phyloP scores from a whole-genome alignment of 2,113 vertebrate genomes.

The Thunnus maccoyii region DNA sequence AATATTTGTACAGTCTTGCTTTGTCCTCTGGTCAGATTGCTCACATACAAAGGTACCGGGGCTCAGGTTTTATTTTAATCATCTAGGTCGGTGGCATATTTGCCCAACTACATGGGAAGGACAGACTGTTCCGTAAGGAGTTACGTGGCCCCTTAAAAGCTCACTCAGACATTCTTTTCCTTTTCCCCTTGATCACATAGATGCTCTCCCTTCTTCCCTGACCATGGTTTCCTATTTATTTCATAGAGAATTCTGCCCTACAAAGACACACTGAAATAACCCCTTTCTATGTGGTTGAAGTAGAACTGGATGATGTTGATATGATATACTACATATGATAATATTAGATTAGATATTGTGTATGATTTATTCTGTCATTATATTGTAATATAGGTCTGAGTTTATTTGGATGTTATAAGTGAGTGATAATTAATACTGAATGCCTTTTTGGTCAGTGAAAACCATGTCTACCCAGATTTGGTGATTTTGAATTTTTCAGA shows the following conservation, averaged over 20 bases:
- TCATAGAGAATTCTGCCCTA: not conserved
- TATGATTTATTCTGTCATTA: not conserved
- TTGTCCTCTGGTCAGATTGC: conserved; percentile 66
- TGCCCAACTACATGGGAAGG: conserved; percentile 79
- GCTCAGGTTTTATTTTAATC: conserved; percentile 84
- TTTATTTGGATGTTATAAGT: not conserved
- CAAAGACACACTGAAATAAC: not conserved
- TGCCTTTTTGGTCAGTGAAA: not conserved
- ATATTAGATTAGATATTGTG: not conserved
- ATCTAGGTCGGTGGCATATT: conserved; percentile 83
- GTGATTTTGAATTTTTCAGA: not conserved
- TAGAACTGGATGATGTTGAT: not conserved
- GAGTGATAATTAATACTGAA: not conserved
- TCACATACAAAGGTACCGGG: conserved; percentile 52
- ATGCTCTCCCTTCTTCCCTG: conserved; percentile 3
- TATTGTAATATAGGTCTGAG: not conserved
- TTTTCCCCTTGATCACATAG: conserved; percentile 44
- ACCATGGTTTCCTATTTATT: not conserved
- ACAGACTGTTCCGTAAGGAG: conserved; percentile 77
- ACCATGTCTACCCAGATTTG: not conserved
- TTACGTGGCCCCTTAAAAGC: conserved; percentile 77
- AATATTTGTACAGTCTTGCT: conserved; percentile 27
- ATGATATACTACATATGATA: not conserved
- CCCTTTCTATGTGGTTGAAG: not conserved
- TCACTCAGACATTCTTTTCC: conserved; percentile 36